Percentiles rank a stretch among this genome's conserved stretches.
Conservation (phyloP, 2,888 invertebrate species). For the Horisme vitalbata region DNA sequence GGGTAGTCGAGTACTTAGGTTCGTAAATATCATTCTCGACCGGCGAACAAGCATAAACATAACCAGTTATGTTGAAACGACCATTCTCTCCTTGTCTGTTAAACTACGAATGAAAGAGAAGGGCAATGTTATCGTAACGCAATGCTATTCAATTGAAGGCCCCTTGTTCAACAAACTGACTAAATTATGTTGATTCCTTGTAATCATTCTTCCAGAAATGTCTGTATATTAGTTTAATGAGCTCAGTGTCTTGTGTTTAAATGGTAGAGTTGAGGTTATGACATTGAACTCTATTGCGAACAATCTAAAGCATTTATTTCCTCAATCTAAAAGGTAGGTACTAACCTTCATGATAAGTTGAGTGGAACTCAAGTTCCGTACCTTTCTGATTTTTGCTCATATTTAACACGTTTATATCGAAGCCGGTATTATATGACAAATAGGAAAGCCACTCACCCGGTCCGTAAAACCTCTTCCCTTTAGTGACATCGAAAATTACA, state of each 20-base stretch:
- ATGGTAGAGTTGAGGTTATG: no score
- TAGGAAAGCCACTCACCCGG: slow-evolving; percentile 86
- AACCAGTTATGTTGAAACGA: slow-evolving; percentile 34
- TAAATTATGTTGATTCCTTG: slow-evolving; percentile 21
- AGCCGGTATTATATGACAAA: slow-evolving; percentile 26
- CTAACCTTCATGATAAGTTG: slow-evolving; percentile 16
- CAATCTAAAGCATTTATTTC: background rate
- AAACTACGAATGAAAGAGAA: slow-evolving; percentile 19
- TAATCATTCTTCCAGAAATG: slow-evolving; percentile 21
- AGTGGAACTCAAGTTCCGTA: slow-evolving; percentile 13
- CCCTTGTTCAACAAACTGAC: slow-evolving; percentile 19
- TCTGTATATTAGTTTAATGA: slow-evolving; percentile 5
- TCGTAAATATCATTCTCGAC: slow-evolving; percentile 10
- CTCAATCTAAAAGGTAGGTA: background rate
- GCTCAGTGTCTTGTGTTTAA: background rate
- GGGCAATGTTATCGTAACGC: slow-evolving; percentile 9
- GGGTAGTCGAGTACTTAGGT: background rate
- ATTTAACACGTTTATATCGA: slow-evolving; percentile 26
- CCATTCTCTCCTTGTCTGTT: slow-evolving; percentile 17
- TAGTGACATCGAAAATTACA: slow-evolving; percentile 96
- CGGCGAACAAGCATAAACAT: slow-evolving; percentile 34
- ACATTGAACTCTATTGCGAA: background rate
- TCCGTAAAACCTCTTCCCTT: slow-evolving; percentile 95
- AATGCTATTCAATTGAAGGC: slow-evolving; percentile 21
- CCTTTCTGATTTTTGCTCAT: slow-evolving; percentile 30